A percentile compares a stretch with the other conserved stretches of the same genome.
phyloP scores from a whole-genome alignment of 2,113 vertebrate genomes.

The Illadopsis cleaveri region DNA sequence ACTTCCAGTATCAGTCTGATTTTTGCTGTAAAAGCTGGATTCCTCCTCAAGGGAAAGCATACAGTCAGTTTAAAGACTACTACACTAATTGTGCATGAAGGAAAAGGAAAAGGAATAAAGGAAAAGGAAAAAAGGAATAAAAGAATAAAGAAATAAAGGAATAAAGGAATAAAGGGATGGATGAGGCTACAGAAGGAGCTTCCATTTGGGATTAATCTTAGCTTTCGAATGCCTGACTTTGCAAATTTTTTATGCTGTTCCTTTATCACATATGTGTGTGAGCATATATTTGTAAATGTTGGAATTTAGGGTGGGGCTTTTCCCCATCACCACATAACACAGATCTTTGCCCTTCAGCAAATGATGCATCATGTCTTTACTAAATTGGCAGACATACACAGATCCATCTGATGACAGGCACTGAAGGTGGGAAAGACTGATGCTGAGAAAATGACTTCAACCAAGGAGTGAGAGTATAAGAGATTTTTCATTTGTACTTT shows the following conservation, averaged over 20 bases:
- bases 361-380: background rate
- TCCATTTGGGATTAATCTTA: background rate
- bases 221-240: background rate
- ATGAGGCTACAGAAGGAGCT: background rate
- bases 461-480: background rate
- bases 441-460: background rate
- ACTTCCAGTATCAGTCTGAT: background rate
- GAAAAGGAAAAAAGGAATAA: too few species aligned
- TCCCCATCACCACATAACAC: background rate
- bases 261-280: background rate
- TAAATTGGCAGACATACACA: background rate
- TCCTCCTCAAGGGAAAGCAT: background rate
- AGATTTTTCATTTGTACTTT: background rate
- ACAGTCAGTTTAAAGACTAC: background rate
- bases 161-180: background rate
- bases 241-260: background rate
- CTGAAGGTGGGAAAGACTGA: background rate
- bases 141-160: too few species aligned
- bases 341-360: background rate
- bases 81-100: background rate
- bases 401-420: background rate
- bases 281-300: background rate
- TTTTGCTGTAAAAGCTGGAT: background rate
- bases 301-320: background rate
- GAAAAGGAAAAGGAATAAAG: too few species aligned